phyloP scores from a whole-genome alignment of 1,140 invertebrate genomes.

The Araneus ventricosus region DNA sequence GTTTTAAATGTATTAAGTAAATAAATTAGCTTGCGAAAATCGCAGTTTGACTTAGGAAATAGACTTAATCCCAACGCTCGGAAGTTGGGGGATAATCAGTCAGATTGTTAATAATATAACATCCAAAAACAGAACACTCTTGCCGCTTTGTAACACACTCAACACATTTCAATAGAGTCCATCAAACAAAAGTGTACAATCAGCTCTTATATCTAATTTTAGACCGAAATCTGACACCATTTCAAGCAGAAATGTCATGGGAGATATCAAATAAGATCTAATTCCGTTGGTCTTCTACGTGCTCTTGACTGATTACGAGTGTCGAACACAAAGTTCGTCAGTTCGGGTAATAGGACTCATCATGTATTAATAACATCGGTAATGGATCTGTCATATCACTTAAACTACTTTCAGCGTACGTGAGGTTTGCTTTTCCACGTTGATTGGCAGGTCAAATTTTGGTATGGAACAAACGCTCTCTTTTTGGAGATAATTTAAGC shows the following conservation, averaged over 20 bases:
- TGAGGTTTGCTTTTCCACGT: background rate
- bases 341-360: background rate
- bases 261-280: too few species aligned
- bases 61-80: too few species aligned
- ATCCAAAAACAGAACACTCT: background rate
- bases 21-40: too few species aligned
- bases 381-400: background rate
- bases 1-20: too few species aligned
- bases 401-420: background rate
- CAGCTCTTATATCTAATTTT: background rate
- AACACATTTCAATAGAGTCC: background rate
- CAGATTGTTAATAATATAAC: too few species aligned
- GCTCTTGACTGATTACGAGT: background rate
- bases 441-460: too few species aligned
- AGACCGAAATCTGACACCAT: background rate
- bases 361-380: background rate
- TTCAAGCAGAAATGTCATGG: background rate
- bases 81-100: too few species aligned
- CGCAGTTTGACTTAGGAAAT: too few species aligned
- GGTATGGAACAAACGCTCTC: too few species aligned
- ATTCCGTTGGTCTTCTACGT: too few species aligned
- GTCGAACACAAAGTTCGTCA: background rate
- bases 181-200: background rate
- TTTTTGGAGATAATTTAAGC: too few species aligned
- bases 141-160: background rate